Conservation (phyloP, 2,113 vertebrate genomes). For the Hepsetus odoe region DNA sequence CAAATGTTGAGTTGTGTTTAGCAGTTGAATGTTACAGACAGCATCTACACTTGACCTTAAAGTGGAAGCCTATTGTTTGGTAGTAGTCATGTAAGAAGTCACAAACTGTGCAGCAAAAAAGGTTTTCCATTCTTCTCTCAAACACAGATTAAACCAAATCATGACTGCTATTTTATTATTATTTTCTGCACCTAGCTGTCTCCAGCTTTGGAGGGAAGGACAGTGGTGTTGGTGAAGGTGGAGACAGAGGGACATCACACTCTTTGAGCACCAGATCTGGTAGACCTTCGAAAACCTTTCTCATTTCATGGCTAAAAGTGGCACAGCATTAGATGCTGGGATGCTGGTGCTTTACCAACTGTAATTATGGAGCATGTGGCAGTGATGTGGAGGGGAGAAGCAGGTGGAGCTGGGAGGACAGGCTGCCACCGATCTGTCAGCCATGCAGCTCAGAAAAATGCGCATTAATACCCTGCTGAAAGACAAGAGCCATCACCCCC, state of each 20-base stretch:
- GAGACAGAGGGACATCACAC: not conserved
- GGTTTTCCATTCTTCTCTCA: no score
- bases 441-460: conserved; percentile 37
- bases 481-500: conserved; percentile 21
- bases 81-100: no score
- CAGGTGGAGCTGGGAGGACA: conserved; percentile 63
- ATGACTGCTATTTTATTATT: not conserved
- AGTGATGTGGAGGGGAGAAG: conserved; percentile 50
- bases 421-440: conserved; percentile 62
- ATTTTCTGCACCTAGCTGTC: not conserved
- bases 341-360: conserved; percentile 44
- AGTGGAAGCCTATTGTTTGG: no score
- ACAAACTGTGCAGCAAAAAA: no score
- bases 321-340: conserved; percentile 17
- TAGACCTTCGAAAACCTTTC: conserved; percentile 17
- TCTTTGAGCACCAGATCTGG: conserved; percentile 11
- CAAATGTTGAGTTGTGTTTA: no score
- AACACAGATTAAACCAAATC: not conserved
- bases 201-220: conserved; percentile 35
- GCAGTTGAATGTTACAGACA: no score
- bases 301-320: conserved; percentile 35
- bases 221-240: conserved; percentile 15
- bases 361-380: conserved; percentile 61
- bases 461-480: conserved; percentile 25
- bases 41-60: no score